A percentile compares a stretch with the other conserved stretches of the same genome.
phyloP scores from a whole-genome alignment of 2,113 vertebrate genomes.

The Cariama cristata region DNA sequence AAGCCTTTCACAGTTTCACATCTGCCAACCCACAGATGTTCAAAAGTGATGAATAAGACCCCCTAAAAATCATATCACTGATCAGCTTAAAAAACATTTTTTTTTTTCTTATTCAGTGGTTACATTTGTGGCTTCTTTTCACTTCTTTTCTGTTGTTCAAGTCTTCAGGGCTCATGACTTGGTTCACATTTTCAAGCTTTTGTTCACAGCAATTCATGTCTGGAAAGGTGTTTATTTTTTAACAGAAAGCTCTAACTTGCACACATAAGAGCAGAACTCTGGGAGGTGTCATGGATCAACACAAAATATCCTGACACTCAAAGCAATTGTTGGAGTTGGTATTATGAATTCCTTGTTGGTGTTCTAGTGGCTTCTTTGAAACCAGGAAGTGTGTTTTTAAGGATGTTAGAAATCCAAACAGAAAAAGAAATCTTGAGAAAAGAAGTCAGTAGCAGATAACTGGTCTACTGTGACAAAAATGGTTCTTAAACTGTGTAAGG shows the following conservation, averaged over 20 bases:
- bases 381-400: neutral
- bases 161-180: neutral
- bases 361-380: neutral
- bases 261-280: neutral
- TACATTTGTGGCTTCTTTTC: neutral
- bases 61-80: neutral
- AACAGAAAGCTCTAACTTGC: conserved; percentile 19
- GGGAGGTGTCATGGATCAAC: neutral
- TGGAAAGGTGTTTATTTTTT: neutral
- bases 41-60: neutral
- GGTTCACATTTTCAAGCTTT: neutral
- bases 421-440: neutral
- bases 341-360: neutral
- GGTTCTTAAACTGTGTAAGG: neutral
- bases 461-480: neutral
- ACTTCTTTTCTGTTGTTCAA: neutral
- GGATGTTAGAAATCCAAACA: neutral
- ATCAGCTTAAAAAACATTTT: neutral
- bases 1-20: neutral
- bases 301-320: neutral
- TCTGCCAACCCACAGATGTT: neutral
- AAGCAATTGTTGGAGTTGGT: neutral
- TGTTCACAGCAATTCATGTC: neutral
- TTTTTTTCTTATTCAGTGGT: neutral
- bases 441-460: neutral